Percentiles rank a stretch among this genome's conserved stretches.
These are phyloP conservation scores for Conomelus anceps DNA, from an alignment of 2,888 invertebrate genomes.

Conservation along the genomic window DNA sequence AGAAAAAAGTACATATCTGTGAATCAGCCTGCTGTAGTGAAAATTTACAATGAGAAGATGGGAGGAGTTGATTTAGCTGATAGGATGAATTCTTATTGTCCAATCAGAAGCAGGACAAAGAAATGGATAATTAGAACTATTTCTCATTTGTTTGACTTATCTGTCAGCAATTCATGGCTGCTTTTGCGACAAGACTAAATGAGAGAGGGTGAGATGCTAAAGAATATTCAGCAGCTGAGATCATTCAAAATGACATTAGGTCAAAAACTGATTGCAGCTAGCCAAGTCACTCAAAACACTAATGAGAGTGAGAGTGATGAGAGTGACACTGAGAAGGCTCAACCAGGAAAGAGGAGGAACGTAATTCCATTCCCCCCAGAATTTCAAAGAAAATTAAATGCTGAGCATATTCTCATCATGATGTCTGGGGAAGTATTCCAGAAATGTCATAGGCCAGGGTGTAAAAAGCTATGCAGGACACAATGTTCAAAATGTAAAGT, in stretches of 20 bases:
- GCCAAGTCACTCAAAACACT: background rate
- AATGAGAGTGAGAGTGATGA: background rate
- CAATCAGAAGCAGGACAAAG: conserved; percentile 25
- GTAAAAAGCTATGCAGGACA: background rate
- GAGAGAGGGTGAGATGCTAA: background rate
- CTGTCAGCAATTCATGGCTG: conserved; percentile 27
- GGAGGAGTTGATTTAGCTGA: conserved; percentile 21
- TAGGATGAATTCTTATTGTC: conserved; percentile 18
- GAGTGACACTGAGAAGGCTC: background rate
- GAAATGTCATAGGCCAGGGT: background rate
- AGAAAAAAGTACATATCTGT: conserved; percentile 15
- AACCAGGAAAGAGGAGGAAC: background rate
- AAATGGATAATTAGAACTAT: conserved; percentile 29
- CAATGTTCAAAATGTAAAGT: background rate
- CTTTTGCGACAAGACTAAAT: background rate
- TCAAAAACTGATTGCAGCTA: background rate
- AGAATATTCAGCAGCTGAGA: background rate
- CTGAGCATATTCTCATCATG: background rate
- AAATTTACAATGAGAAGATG: conserved; percentile 18
- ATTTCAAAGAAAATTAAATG: background rate
- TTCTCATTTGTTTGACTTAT: conserved; percentile 26
- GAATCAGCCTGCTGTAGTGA: conserved; percentile 12
- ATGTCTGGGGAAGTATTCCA: background rate
- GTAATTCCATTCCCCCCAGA: background rate
- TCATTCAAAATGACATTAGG: background rate